Conservation (phyloP, 2,113 vertebrate genomes). For the Sebastes schlegelii region DNA sequence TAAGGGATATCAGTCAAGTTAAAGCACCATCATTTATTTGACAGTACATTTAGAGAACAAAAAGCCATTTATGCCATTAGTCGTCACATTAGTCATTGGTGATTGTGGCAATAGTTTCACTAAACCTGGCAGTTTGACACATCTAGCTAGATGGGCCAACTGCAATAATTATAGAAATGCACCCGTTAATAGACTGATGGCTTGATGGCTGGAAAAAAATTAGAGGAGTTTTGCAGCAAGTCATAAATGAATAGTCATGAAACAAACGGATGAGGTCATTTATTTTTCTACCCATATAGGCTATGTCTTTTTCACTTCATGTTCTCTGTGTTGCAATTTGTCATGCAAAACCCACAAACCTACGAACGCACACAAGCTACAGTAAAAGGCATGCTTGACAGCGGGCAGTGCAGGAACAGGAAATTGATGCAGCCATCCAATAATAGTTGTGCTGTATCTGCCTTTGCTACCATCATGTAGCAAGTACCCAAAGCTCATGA, state of each 20-base stretch:
- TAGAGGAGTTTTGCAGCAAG: not conserved
- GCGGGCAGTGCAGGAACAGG: not conserved
- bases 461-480: not conserved
- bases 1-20: not conserved
- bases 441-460: not conserved
- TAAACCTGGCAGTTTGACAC: not conserved
- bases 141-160: not conserved
- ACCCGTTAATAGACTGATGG: not conserved
- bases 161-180: not conserved
- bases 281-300: not conserved
- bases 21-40: not conserved
- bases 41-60: not conserved
- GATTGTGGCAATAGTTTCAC: not conserved
- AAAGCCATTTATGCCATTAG: not conserved
- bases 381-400: not conserved
- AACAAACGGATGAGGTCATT: not conserved
- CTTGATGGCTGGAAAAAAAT: not conserved
- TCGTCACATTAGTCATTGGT: not conserved
- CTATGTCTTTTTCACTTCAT: not conserved
- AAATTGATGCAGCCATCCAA: not conserved
- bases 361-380: not conserved
- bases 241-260: slow-evolving; percentile 5
- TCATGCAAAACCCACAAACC: not conserved
- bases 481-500: no score
- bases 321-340: not conserved